Conservation (phyloP, 2,113 vertebrate species). For the Nannobrachium achirus region DNA sequence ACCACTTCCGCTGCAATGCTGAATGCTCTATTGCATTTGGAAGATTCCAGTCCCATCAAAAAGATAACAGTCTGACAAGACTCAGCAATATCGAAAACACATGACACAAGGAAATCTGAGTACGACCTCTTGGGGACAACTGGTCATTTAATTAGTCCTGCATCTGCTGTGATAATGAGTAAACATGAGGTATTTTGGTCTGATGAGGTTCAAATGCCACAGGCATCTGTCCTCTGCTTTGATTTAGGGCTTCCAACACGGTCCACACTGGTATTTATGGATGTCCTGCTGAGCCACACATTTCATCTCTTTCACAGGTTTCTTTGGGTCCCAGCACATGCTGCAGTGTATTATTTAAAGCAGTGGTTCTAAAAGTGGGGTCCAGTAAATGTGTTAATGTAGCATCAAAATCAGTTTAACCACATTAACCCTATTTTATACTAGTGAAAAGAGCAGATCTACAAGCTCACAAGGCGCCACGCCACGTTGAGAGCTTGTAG, state of each 20-base stretch:
- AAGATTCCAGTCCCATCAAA: background rate
- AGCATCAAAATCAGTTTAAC: too few relatives aligned
- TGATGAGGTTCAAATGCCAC: slow-evolving; percentile 9
- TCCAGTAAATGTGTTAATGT: too few relatives aligned
- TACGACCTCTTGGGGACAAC: slow-evolving; percentile 15
- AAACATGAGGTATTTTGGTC: slow-evolving; percentile 25
- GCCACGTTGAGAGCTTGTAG: too few relatives aligned
- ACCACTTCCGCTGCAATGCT: too few relatives aligned
- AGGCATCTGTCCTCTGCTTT: slow-evolving; percentile 5
- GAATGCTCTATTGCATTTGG: too few relatives aligned
- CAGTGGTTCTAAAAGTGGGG: too few relatives aligned
- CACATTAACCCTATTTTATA: too few relatives aligned
- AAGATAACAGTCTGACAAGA: background rate
- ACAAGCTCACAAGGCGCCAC: too few relatives aligned
- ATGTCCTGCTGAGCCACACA: background rate
- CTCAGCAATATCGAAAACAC: background rate
- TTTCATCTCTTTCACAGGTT: background rate
- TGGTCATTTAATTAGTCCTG: slow-evolving; percentile 17
- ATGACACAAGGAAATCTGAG: background rate
- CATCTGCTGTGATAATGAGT: slow-evolving; percentile 25
- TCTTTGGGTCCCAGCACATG: too few relatives aligned
- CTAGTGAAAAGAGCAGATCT: too few relatives aligned
- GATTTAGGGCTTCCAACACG: background rate
- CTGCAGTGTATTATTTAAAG: too few relatives aligned
- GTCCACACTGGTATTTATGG: background rate